Conservation (phyloP, 1,140 invertebrate genomes). For the Drosophila albomicans region DNA sequence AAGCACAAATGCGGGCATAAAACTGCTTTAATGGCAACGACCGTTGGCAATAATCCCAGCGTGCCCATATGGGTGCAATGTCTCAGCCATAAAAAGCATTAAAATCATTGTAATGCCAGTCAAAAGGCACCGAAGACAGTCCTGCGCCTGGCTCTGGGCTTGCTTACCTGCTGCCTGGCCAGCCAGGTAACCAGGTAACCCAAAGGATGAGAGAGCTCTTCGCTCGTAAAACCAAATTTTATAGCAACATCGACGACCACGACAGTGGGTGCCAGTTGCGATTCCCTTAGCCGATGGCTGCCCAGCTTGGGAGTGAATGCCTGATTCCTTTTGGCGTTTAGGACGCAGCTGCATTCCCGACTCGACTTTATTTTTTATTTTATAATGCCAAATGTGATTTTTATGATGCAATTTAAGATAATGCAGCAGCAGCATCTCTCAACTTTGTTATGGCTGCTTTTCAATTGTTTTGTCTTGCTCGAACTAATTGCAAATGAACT, state of each 20-base stretch:
- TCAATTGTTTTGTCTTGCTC: constrained; percentile 70
- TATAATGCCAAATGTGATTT: constrained; percentile 82
- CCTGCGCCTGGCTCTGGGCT: constrained; percentile 39
- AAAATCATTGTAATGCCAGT: constrained; percentile 81
- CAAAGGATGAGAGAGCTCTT: constrained; percentile 48
- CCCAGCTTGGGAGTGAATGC: constrained; percentile 21
- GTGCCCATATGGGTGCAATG: constrained; percentile 74
- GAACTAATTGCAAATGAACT: constrained; percentile 52
- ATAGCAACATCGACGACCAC: constrained; percentile 56
- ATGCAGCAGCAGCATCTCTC: constrained; percentile 52
- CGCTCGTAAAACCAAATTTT: constrained; percentile 78
- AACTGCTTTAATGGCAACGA: constrained; percentile 56
- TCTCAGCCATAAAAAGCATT: constrained; percentile 75
- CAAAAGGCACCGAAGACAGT: constrained; percentile 57
- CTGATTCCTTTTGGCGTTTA: constrained; percentile 26
- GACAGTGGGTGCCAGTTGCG: constrained; percentile 14
- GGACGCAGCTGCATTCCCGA: constrained; percentile 61
- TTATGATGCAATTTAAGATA: constrained; percentile 78
- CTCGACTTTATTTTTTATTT: constrained; percentile 38
- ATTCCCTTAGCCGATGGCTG: constrained; percentile 24
- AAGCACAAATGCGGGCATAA: constrained; percentile 59
- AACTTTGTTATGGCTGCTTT: constrained; percentile 62
- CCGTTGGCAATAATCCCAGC: constrained; percentile 36
- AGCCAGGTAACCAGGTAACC: constrained; percentile 10
- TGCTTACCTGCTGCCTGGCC: constrained; percentile 55